Evolutionary conservation across 1,140 invertebrate genomes (phyloP).

Genomic region (Homarus americanus): DNA sequence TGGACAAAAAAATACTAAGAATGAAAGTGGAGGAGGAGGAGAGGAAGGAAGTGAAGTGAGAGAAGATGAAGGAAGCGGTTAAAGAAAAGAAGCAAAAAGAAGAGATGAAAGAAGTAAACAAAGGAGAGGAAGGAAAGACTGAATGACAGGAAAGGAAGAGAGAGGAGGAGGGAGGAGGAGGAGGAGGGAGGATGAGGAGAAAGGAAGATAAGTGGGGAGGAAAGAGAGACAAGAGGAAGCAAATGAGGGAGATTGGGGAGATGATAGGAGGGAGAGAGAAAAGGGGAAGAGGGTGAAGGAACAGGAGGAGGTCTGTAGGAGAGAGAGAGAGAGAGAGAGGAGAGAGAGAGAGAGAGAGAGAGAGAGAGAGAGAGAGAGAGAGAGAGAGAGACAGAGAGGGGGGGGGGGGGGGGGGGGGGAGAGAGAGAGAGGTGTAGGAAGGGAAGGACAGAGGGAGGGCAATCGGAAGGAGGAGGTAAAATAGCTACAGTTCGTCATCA

Average conservation of each 20-base stretch:
- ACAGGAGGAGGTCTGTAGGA: not conserved
- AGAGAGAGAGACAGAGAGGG: no score
- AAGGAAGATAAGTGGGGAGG: not conserved
- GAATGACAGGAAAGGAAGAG: no score
- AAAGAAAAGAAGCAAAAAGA: no score
- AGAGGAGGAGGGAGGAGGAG: not conserved
- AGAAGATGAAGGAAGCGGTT: no score
- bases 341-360: not conserved
- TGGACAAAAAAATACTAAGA: no score
- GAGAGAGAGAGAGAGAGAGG: not conserved
- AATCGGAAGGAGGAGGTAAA: not conserved
- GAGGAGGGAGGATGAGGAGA: not conserved
- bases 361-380: no score
- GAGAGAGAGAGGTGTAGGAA: not conserved
- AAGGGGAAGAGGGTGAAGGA: not conserved
- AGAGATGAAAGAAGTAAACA: no score
- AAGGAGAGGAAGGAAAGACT: no score
- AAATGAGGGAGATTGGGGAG: no score
- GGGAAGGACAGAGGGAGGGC: not conserved
- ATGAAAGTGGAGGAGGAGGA: not conserved
- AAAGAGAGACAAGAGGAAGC: no score
- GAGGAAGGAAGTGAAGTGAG: not conserved
- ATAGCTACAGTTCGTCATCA: not conserved
- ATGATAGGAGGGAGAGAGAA: no score
- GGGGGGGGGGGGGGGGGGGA: not conserved